These are phyloP conservation scores for Sitodiplosis mosellana DNA, from an alignment of 1,140 invertebrate species.

Conservation along the genomic window DNA sequence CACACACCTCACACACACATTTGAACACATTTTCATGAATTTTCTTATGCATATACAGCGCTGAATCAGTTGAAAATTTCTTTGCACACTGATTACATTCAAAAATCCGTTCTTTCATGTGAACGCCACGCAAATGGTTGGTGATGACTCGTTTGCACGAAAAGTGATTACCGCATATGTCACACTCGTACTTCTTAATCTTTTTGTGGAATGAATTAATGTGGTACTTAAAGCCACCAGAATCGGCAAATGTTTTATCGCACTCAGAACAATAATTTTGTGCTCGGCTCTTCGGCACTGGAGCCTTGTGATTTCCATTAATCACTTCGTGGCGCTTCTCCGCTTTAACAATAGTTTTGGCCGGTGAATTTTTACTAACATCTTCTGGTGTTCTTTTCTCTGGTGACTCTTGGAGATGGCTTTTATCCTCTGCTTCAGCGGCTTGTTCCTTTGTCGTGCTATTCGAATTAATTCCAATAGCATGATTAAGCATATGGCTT, in stretches of 20 bases:
- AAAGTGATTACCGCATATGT: background rate
- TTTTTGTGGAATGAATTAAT: background rate
- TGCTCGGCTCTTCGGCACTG: too few species aligned
- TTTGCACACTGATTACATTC: slow-evolving; percentile 9
- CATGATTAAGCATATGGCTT: background rate
- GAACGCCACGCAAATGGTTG: background rate
- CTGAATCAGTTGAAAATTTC: slow-evolving; percentile 8
- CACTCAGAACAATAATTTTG: background rate
- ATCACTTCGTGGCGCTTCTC: too few species aligned
- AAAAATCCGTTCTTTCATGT: background rate
- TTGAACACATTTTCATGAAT: slow-evolving; percentile 8
- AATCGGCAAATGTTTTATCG: background rate
- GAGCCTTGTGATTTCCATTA: too few species aligned
- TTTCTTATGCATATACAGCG: slow-evolving; percentile 8
- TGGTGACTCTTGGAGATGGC: background rate
- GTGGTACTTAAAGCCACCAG: background rate
- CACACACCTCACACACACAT: slow-evolving; percentile 6
- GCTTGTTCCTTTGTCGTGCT: background rate
- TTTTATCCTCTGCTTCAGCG: background rate
- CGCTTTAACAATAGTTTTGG: too few species aligned
- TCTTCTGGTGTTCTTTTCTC: background rate
- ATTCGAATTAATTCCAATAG: background rate
- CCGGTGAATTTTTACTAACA: background rate
- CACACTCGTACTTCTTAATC: background rate
- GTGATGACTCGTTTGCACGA: background rate